These are phyloP conservation scores for Philereme vetulata DNA, from an alignment of 2,888 invertebrate genomes.

Conservation along the genomic window DNA sequence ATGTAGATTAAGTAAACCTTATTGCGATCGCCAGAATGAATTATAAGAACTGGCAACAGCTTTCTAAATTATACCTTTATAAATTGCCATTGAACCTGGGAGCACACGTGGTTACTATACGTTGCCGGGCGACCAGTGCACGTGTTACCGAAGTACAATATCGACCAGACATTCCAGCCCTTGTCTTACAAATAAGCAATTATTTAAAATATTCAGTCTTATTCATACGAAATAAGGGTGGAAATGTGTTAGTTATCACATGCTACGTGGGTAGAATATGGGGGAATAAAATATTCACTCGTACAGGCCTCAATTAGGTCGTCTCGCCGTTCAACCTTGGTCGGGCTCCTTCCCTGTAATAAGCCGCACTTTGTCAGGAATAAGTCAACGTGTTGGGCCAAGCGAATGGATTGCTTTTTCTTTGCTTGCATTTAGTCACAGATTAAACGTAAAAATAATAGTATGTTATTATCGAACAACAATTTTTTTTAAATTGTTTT, in stretches of 20 bases:
- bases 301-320: conserved; percentile 57
- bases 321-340: conserved; percentile 42
- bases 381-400: too few relatives aligned
- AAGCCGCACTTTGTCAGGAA: conserved; percentile 7
- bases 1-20: too few relatives aligned
- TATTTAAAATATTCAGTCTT: conserved; percentile 19
- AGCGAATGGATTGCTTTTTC: too few relatives aligned
- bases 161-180: conserved; percentile 29
- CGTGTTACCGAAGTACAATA: conserved; percentile 35
- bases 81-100: background rate
- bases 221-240: conserved; percentile 25
- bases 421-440: too few relatives aligned
- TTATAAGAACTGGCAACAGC: too few relatives aligned
- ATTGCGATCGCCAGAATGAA: too few relatives aligned
- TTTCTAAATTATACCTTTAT: too few relatives aligned
- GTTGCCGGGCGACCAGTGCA: conserved; percentile 52
- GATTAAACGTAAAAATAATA: too few relatives aligned
- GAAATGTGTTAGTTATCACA: conserved; percentile 19
- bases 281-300: conserved; percentile 58
- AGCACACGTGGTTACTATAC: conserved; percentile 24
- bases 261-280: conserved; percentile 38
- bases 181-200: conserved; percentile 13
- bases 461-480: too few relatives aligned
- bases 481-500: too few relatives aligned
- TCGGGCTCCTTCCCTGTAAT: conserved; percentile 27